Evolutionary conservation across 2,113 vertebrate species (phyloP).

Genomic region (Xiphophorus couchianus): DNA sequence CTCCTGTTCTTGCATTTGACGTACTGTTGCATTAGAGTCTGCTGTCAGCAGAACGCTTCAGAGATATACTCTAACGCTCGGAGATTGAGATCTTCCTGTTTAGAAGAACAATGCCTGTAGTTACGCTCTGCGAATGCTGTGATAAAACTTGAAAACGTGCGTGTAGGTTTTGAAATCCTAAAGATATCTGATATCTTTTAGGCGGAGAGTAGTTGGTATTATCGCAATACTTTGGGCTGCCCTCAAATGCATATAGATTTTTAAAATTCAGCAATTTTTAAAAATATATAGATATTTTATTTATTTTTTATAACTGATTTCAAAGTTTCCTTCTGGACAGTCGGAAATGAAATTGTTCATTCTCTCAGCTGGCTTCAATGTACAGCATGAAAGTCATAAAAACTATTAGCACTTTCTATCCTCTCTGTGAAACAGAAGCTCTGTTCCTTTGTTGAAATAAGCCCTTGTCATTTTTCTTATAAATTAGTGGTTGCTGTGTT

Average conservation of each 20-base stretch:
- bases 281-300: not conserved
- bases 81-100: slow-evolving; percentile 38
- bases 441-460: slow-evolving; percentile 21
- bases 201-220: not conserved
- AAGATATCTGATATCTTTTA: slow-evolving; percentile 14
- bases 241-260: slow-evolving; percentile 4
- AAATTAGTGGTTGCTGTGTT: slow-evolving; percentile 44
- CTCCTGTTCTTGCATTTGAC: slow-evolving; percentile 25
- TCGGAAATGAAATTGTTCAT: not conserved
- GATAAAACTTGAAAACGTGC: slow-evolving; percentile 20
- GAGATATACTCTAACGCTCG: slow-evolving; percentile 16
- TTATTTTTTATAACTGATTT: not conserved
- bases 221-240: slow-evolving; percentile 2
- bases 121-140: not conserved
- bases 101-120: slow-evolving; percentile 22
- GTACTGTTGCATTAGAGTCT: slow-evolving; percentile 39
- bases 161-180: not conserved
- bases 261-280: not conserved
- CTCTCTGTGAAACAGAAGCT: slow-evolving; percentile 5
- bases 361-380: slow-evolving; percentile 16
- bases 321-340: slow-evolving; percentile 6
- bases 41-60: slow-evolving; percentile 38
- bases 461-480: slow-evolving; percentile 42
- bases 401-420: slow-evolving; percentile 3
- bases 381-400: not conserved